phyloP scores from a whole-genome alignment of 2,888 invertebrate genomes.

The Steromphala cineraria region DNA sequence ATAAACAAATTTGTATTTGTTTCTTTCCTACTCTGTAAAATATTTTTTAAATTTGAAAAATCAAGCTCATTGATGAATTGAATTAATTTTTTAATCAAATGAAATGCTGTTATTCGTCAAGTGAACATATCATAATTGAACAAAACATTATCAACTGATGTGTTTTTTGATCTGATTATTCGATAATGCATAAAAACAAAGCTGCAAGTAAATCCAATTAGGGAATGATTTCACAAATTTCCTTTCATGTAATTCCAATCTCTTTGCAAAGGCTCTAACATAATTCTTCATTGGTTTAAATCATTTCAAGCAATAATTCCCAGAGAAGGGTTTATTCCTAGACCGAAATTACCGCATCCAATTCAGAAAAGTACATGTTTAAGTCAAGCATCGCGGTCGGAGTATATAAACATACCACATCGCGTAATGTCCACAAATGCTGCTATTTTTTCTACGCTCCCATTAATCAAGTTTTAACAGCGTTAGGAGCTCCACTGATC shows the following conservation, averaged over 20 bases:
- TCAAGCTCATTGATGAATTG: no score
- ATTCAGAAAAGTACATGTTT: no score
- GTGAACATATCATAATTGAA: not conserved
- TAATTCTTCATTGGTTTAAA: not conserved
- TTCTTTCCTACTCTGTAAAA: no score
- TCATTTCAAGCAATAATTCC: not conserved
- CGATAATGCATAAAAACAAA: not conserved
- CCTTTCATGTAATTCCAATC: not conserved
- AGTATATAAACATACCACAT: no score
- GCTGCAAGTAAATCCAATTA: no score
- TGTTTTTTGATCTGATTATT: not conserved
- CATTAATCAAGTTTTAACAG: not conserved
- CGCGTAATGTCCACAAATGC: not conserved
- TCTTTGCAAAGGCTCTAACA: not conserved
- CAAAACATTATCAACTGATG: not conserved
- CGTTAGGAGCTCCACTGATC: not conserved
- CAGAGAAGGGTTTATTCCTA: no score
- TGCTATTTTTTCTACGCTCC: not conserved
- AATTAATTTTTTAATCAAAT: not conserved
- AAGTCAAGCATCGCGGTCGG: no score
- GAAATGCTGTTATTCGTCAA: not conserved
- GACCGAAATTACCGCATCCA: no score
- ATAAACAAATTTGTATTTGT: no score
- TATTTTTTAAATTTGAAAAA: no score
- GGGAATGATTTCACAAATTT: not conserved